A percentile compares a stretch with the other conserved stretches of the same genome.
These are phyloP conservation scores for Dasypolia templi DNA, from an alignment of 2,888 invertebrate genomes.

Conservation along the genomic window DNA sequence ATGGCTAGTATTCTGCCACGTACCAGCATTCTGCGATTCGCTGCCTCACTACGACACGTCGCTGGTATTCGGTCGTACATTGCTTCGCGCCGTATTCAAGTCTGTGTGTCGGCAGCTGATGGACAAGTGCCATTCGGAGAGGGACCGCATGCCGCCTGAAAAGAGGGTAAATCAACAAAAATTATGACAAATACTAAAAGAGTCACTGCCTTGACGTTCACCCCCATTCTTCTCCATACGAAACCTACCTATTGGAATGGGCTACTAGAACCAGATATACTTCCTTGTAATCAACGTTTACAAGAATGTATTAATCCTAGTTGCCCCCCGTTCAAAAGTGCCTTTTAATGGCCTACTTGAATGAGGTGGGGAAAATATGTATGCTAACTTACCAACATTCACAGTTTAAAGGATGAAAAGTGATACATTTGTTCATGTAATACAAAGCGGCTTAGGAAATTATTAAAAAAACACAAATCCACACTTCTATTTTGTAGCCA, in stretches of 20 bases:
- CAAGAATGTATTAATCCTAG: too few species aligned
- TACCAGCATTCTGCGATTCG: conserved; percentile 98
- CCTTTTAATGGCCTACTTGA: too few species aligned
- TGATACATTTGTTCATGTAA: too few species aligned
- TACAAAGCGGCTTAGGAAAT: too few species aligned
- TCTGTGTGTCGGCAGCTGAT: conserved; percentile 96
- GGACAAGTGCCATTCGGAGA: conserved; percentile 97
- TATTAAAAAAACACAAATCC: too few species aligned
- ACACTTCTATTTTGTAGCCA: too few species aligned
- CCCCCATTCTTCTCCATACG: too few species aligned
- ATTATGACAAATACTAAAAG: not conserved
- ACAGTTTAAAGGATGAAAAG: too few species aligned
- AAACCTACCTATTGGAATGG: not conserved
- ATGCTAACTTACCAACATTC: too few species aligned
- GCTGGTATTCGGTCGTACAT: conserved; percentile 96
- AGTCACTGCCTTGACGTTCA: not conserved
- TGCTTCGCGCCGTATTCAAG: conserved; percentile 95
- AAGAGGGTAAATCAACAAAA: conserved; percentile 89
- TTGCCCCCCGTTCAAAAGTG: too few species aligned
- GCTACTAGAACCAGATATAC: not conserved
- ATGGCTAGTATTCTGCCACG: conserved; percentile 98
- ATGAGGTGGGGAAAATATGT: too few species aligned
- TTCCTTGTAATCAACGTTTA: not conserved
- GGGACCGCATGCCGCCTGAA: conserved; percentile 97
- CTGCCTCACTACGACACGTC: conserved; percentile 97